Percentiles rank a stretch among this genome's conserved stretches.
phyloP scores from a whole-genome alignment of 2,888 invertebrate species.

The Cosmopolites sordidus region DNA sequence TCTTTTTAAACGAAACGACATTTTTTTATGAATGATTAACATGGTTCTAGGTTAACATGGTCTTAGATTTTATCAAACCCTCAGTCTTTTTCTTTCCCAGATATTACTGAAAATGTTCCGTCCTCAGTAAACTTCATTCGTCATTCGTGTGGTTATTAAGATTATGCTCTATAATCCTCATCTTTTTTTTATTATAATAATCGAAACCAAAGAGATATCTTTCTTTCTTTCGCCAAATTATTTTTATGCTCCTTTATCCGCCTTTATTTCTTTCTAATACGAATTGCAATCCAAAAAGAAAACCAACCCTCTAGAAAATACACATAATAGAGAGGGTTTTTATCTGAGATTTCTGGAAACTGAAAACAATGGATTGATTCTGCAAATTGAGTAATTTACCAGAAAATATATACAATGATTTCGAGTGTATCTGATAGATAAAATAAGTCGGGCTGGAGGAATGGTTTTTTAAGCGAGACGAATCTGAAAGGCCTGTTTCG shows the following conservation, averaged over 20 bases:
- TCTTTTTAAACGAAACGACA: too few species aligned
- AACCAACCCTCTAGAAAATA: background rate
- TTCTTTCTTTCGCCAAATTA: too few species aligned
- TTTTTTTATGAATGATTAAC: too few species aligned
- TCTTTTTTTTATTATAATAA: too few species aligned
- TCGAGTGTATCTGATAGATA: background rate
- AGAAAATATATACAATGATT: conserved; percentile 2
- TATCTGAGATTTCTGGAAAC: background rate
- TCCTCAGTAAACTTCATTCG: too few species aligned
- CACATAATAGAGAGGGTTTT: background rate
- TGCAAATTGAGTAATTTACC: conserved; percentile 5
- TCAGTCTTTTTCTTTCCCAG: too few species aligned
- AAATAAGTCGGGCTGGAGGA: conserved; percentile 2
- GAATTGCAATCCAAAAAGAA: background rate
- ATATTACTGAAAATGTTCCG: too few species aligned
- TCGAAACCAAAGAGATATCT: too few species aligned
- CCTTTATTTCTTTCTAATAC: background rate
- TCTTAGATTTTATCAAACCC: too few species aligned
- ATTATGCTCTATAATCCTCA: too few species aligned
- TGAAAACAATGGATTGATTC: conserved; percentile 1
- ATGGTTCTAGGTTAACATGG: too few species aligned
- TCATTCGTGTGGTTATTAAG: too few species aligned
- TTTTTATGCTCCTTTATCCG: background rate
- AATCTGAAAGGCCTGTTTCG: conserved; percentile 8
- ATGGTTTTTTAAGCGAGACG: background rate